Base-by-base conservation (phyloP, 2,797 vertebrate genomes). In the Brachymystax lenok region DNA sequence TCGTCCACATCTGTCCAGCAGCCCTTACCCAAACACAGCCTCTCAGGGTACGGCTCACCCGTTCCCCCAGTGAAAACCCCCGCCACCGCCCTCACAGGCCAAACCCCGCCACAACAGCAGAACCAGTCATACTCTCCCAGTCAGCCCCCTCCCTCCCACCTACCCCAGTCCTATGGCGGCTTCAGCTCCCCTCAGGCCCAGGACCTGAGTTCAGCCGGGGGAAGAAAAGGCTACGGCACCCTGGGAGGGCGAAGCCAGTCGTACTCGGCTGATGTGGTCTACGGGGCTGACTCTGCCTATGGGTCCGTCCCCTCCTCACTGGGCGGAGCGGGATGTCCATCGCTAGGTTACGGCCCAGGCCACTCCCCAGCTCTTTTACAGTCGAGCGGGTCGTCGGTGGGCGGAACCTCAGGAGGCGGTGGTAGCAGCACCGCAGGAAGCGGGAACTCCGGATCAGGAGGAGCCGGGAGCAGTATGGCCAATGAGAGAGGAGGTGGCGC, bases 111-210 rank as follows among this genome's bases (percentile, higher is more conserved):
- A 33, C 95, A 94, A 67, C 94, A 95, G 82, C 90, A 94, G 68
- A 85, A 89, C 13, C 94, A 95, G 84, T 95, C 95, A 19, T 95
- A 94, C 85, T 95, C 94, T 19, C 96, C 94, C 24, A 94, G 90
- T 84, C 92, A 96, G 78, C 92, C 93, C 2, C 94, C 94, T 16
- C 80, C 96, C 51, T 89, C 94, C 77, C 94, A 94, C 83, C 77
- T 95, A 82, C 79, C 94, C 91, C 94, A 94, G 85, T 90, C 94
- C 30, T 95, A 95, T 1, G 94, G 94, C 40, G 96, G 96, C 76
- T 98, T 97, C 77, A 96, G 94, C 87, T 96, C 95, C 27, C 96
- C 95, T 54, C 96, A 97, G 86, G 95, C 96, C n/a, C 96, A 97
- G 89, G 96, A 97, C 86, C 89, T 97, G 83, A 96, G 95, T 75